Evolutionary conservation across 2,888 invertebrate species (phyloP).

Genomic region (Scelioninae gen. 2): DNA sequence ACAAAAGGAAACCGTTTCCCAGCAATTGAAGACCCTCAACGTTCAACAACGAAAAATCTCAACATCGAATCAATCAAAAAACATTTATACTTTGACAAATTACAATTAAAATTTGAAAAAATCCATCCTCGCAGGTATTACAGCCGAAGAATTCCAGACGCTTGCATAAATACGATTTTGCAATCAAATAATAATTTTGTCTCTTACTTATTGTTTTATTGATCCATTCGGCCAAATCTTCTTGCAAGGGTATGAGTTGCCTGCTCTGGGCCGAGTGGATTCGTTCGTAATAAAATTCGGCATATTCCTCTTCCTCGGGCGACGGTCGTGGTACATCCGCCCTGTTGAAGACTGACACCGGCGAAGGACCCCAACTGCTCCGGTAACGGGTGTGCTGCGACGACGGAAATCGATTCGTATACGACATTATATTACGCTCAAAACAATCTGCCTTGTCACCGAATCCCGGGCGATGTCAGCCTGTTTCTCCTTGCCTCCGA

Average conservation of each 20-base stretch:
- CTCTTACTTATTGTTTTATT: constrained; percentile 88
- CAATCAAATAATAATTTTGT: too few species aligned
- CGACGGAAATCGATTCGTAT: constrained; percentile 73
- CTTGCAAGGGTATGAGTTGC: constrained; percentile 88
- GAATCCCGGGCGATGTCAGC: constrained; percentile 3
- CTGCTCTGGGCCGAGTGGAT: constrained; percentile 86
- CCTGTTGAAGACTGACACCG: constrained; percentile 75
- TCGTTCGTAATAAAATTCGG: constrained; percentile 83
- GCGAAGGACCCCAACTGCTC: constrained; percentile 80
- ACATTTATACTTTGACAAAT: too few species aligned
- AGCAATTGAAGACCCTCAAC: too few species aligned
- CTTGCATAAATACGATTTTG: too few species aligned
- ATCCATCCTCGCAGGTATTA: too few species aligned
- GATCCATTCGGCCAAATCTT: constrained; percentile 92
- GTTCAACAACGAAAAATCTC: too few species aligned
- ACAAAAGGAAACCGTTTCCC: too few species aligned
- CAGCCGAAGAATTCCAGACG: too few species aligned
- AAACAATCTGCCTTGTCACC: constrained; percentile 11
- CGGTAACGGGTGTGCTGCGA: constrained; percentile 74
- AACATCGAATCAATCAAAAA: too few species aligned
- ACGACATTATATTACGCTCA: constrained; percentile 67
- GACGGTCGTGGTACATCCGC: constrained; percentile 72
- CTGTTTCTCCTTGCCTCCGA: constrained; percentile 10
- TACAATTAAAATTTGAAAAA: too few species aligned
- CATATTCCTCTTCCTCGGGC: constrained; percentile 78